A percentile compares a stretch with the other conserved stretches of the same genome.
Evolutionary conservation across 2,113 vertebrate species (phyloP).

Genomic region (Plecturocebus donacophilus): DNA sequence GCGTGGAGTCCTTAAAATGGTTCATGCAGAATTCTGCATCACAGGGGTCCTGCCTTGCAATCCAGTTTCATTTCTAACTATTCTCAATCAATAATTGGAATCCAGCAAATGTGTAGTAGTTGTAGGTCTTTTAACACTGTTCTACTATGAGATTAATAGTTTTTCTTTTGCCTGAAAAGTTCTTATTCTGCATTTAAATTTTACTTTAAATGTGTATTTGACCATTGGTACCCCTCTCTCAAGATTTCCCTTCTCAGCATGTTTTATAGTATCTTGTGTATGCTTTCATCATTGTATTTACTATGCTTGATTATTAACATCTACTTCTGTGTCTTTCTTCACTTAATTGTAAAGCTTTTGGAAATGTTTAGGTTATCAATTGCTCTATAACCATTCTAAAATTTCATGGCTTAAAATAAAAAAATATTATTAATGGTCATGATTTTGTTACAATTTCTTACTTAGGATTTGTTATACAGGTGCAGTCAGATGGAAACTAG

Average conservation of each 20-base stretch:
- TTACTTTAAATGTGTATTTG: neutral
- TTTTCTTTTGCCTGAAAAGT: neutral
- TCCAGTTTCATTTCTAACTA: neutral
- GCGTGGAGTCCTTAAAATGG: neutral
- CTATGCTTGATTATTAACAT: neutral
- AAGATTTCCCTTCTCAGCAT: neutral
- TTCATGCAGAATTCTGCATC: neutral
- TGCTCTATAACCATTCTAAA: neutral
- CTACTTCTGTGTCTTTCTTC: neutral
- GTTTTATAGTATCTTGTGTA: neutral
- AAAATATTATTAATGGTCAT: too few relatives aligned
- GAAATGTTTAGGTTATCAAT: neutral
- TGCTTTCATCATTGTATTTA: neutral
- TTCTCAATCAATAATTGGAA: neutral
- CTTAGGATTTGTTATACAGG: neutral
- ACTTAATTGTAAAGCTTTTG: neutral
- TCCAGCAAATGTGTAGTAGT: neutral
- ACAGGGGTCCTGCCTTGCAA: neutral
- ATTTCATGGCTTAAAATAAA: neutral
- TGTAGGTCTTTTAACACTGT: neutral
- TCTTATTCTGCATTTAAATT: neutral
- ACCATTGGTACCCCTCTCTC: neutral
- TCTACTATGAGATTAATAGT: neutral
- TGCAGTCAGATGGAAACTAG: neutral
- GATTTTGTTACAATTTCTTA: neutral